Evolutionary conservation across 2,797 vertebrate species (phyloP).

Genomic region (Sebastiscus tertius): DNA sequence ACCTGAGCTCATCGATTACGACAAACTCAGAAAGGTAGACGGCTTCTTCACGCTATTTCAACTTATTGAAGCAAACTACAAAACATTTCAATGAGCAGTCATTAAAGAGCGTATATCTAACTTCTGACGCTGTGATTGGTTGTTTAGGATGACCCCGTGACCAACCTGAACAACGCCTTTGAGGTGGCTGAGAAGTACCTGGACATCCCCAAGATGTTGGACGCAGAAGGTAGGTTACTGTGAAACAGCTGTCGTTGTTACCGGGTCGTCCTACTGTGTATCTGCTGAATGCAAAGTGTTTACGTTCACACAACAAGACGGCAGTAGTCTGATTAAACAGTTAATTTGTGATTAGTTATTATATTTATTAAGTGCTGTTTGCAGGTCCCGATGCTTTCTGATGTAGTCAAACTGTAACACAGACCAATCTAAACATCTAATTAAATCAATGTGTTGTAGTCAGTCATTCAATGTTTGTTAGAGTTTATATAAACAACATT

Average conservation of each 20-base stretch:
- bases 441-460: not conserved
- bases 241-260: not conserved
- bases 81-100: not conserved
- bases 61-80: not conserved
- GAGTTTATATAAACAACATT: too few relatives aligned
- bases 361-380: not conserved
- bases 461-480: too few relatives aligned
- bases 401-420: not conserved
- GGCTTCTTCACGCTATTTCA: not conserved
- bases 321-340: not conserved
- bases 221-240: conserved; percentile 88
- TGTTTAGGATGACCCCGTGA: conserved; percentile 90
- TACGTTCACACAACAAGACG: not conserved
- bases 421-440: not conserved
- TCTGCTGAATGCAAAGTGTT: not conserved
- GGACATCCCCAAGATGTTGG: conserved; percentile 98
- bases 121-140: conserved; percentile 12
- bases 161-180: conserved; percentile 96
- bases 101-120: too few relatives aligned
- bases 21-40: conserved; percentile 92
- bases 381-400: not conserved
- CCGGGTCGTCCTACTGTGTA: not conserved
- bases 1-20: conserved; percentile 94
- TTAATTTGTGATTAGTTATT: not conserved
- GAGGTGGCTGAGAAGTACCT: conserved; percentile 96